A percentile compares a stretch with the other conserved stretches of the same genome.
Conservation (phyloP, 2,888 invertebrate species). For the Meloe dianella region DNA sequence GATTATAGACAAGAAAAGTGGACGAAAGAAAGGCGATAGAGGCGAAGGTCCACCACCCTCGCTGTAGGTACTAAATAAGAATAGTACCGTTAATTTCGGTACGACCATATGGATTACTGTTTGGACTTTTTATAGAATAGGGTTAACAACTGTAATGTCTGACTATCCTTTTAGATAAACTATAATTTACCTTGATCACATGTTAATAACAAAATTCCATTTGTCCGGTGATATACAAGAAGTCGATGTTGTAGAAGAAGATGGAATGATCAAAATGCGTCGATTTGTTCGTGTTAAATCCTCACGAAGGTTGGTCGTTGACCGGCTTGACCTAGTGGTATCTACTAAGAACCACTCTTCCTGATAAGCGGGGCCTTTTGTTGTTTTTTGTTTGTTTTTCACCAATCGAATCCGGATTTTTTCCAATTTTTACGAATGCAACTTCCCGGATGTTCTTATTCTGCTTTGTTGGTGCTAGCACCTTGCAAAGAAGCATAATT, state of each 20-base stretch:
- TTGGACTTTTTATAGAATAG: slow-evolving; percentile 24
- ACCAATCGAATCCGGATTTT: background rate
- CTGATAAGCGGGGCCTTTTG: slow-evolving; percentile 8
- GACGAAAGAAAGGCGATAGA: background rate
- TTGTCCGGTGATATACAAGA: background rate
- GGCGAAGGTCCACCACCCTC: background rate
- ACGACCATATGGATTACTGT: slow-evolving; percentile 21
- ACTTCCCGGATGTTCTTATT: too few relatives aligned
- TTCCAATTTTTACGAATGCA: too few relatives aligned
- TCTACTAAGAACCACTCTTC: slow-evolving; percentile 27
- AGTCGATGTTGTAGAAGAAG: slow-evolving; percentile 10
- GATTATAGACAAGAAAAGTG: too few relatives aligned
- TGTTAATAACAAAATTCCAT: slow-evolving; percentile 26
- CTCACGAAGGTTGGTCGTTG: slow-evolving; percentile 53
- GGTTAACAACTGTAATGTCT: slow-evolving; percentile 29
- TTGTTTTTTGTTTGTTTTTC: background rate
- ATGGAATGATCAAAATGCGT: slow-evolving; percentile 14
- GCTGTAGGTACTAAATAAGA: background rate
- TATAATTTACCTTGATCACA: slow-evolving; percentile 43
- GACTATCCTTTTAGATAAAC: slow-evolving; percentile 40
- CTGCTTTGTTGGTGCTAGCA: too few relatives aligned
- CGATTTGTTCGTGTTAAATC: slow-evolving; percentile 26
- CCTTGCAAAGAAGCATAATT: too few relatives aligned
- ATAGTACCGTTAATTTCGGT: slow-evolving; percentile 11
- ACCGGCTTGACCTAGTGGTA: slow-evolving; percentile 52